phyloP scores from a whole-genome alignment of 2,888 invertebrate genomes.

The Athalia cordata region DNA sequence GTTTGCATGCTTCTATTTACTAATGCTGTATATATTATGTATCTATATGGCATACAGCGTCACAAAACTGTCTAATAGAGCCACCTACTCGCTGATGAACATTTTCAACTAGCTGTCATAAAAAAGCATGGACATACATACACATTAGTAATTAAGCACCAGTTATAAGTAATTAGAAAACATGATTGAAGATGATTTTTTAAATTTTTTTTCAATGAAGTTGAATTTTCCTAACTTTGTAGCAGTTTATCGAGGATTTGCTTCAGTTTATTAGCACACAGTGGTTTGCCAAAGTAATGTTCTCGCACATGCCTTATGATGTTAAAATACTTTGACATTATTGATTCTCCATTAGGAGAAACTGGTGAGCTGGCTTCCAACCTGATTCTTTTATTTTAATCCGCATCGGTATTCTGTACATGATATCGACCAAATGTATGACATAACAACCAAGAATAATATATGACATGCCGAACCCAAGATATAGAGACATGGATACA shows the following conservation, averaged over 20 bases:
- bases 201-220: background rate
- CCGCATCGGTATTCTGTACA: too few relatives aligned
- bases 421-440: too few relatives aligned
- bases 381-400: too few relatives aligned
- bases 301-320: too few relatives aligned
- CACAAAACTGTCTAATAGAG: conserved; percentile 22
- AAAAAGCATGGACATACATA: conserved; percentile 8
- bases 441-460: too few relatives aligned
- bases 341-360: too few relatives aligned
- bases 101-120: conserved; percentile 17
- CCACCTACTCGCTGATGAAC: conserved; percentile 15
- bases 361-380: too few relatives aligned
- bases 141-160: conserved; percentile 6
- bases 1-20: conserved; percentile 28
- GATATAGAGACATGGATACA: too few relatives aligned
- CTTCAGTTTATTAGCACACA: conserved; percentile 26
- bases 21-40: background rate
- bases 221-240: background rate
- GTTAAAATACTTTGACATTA: too few relatives aligned
- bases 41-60: background rate
- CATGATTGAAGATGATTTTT: conserved; percentile 2
- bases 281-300: background rate
- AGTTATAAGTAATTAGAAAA: conserved; percentile 5
- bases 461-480: too few relatives aligned
- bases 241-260: conserved; percentile 16